Evolutionary conservation across 2,113 vertebrate species (phyloP), one percentile per base, ranked within the genome.

Genomic region (Dipodomys ordii): DNA sequence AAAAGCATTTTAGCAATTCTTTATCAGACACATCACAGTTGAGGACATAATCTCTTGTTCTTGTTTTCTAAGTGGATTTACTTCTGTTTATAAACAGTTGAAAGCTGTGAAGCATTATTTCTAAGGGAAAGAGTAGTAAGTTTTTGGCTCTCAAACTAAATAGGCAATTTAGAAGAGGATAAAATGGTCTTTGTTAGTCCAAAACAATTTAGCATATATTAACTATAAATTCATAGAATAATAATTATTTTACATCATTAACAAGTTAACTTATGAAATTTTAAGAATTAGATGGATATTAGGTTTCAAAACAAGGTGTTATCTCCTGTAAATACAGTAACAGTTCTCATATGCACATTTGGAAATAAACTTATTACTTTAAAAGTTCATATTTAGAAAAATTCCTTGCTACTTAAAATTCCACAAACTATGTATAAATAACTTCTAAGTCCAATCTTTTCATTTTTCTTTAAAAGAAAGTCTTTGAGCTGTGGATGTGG

Each of bases 71-170:
- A 72, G 35, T 87, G 35, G 13, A 67, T 46, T 78, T 28, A 25
- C 83, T 91, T 67, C 64, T 73, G 13, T 23, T 71, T 88, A 72
- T 39, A 76, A 5, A 28, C 81, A 95, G 82, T 94, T 94, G 94
- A 90, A 89, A 92, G 82, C 71, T 96, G 3, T 92, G 90, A 86
- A 87, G 60, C 23, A 86, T 74, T 30, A n/a, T 69, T 19, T 86
- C 64, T 39, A 3, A 88, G 69, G 77, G 71, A 83, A 90, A 90
- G 46, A 57, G 65, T 85, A 88, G 71, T 78, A 87, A 80, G 60
- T 87, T 72, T 77, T 18, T 53, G 39, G 27, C 32, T 20, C 86
- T 94, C 44, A 65, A 77, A 94, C 85, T 44, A 57, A 89, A 78
- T 13, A 49, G 13, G 20, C 46, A 92, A 83, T 83, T 90, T 72